Conservation (phyloP, 2,797 vertebrate genomes). For the Myiothlypis coronata region DNA sequence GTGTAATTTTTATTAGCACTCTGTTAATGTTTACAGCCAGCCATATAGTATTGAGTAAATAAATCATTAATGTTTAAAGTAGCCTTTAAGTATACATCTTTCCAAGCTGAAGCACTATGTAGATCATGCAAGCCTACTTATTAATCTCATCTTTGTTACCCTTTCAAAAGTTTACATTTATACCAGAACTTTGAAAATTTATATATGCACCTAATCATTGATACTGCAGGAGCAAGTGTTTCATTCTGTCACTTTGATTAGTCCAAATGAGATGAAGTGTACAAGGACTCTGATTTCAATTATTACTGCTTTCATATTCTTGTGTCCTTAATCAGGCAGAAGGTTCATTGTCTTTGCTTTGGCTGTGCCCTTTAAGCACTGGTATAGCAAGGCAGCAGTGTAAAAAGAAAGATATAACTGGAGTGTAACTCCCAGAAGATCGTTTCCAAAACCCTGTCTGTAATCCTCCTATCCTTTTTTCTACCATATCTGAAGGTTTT, state of each 20-base stretch:
- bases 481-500: background rate
- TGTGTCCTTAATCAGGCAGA: background rate
- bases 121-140: background rate
- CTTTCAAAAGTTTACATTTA: background rate
- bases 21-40: background rate
- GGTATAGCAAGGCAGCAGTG: background rate
- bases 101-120: background rate
- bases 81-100: background rate
- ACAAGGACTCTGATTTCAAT: background rate
- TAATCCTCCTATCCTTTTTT: background rate
- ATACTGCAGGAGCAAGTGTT: background rate
- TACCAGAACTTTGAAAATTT: background rate
- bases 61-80: background rate
- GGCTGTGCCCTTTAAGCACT: background rate
- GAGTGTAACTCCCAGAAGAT: background rate
- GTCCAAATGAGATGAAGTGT: background rate
- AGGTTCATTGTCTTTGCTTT: background rate
- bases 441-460: background rate
- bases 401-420: background rate
- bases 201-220: background rate
- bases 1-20: background rate
- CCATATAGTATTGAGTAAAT: too few relatives aligned
- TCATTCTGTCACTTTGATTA: conserved; percentile 1
- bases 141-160: background rate
- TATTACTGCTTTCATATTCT: background rate